phyloP scores from a whole-genome alignment of 2,113 vertebrate species.

The Carettochelys insculpta region DNA sequence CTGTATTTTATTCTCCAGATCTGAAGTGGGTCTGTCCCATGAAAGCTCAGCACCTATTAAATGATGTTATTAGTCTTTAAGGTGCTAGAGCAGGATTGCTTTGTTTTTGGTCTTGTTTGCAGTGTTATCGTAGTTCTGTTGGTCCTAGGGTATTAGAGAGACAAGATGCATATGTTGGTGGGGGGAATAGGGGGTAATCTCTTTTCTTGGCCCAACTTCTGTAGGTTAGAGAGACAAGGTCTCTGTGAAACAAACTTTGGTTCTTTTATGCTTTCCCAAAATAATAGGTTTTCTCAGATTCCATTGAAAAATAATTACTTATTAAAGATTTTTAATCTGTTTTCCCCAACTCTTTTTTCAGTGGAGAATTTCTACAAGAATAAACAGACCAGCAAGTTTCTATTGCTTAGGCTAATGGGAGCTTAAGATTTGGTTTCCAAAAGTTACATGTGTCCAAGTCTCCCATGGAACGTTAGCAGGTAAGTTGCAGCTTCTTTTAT shows the following conservation, averaged over 20 bases:
- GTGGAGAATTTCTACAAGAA: background rate
- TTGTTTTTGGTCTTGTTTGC: background rate
- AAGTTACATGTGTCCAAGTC: background rate
- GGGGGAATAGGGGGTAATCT: no score
- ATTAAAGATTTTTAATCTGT: background rate
- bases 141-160: background rate
- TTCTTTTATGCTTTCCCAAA: background rate
- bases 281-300: conserved; percentile 32
- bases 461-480: background rate
- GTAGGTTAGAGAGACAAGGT: background rate
- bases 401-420: background rate
- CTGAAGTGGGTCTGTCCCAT: no score
- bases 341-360: conserved; percentile 7
- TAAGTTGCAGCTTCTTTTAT: background rate
- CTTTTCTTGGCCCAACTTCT: background rate
- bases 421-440: background rate
- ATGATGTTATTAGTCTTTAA: no score
- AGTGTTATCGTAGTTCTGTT: background rate
- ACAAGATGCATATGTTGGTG: no score
- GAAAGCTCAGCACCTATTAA: no score
- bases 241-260: background rate
- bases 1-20: no score
- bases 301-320: conserved; percentile 32
- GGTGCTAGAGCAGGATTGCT: no score
- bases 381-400: background rate